Evolutionary conservation across 2,888 invertebrate genomes (phyloP).

Genomic region (Hyposoter didymator): DNA sequence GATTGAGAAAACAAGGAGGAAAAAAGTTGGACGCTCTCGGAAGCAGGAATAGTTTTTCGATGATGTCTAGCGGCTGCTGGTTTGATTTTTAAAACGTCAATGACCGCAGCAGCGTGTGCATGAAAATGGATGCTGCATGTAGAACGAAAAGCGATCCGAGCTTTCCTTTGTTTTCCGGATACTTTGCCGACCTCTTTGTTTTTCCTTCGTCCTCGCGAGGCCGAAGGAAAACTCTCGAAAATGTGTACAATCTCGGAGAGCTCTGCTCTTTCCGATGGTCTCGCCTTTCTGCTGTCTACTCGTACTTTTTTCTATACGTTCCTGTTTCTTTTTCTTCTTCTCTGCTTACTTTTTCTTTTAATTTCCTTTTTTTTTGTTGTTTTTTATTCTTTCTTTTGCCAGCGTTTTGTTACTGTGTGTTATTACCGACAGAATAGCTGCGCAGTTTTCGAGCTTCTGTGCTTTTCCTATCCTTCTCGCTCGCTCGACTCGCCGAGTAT

Average conservation of each 20-base stretch:
- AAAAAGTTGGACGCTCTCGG: not conserved
- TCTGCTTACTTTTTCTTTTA: constrained; percentile 34
- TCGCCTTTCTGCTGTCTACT: constrained; percentile 47
- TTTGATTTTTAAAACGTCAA: constrained; percentile 55
- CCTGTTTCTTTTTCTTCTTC: constrained; percentile 30
- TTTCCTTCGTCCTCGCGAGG: constrained; percentile 28
- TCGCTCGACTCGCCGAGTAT: constrained; percentile 43
- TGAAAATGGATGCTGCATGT: not conserved
- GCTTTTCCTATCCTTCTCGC: constrained; percentile 44
- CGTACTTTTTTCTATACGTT: constrained; percentile 53
- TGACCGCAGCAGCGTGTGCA: constrained; percentile 44
- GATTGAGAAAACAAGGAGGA: not conserved
- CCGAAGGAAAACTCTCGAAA: constrained; percentile 29
- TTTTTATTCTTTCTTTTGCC: constrained; percentile 11
- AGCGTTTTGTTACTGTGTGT: constrained; percentile 40
- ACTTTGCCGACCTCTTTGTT: constrained; percentile 23
- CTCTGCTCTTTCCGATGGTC: constrained; percentile 48
- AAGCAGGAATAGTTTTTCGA: constrained; percentile 5
- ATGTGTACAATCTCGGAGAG: constrained; percentile 52
- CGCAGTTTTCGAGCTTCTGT: constrained; percentile 52
- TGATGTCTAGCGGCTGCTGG: constrained; percentile 40
- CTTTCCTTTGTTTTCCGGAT: constrained; percentile 10
- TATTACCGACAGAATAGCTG: constrained; percentile 43
- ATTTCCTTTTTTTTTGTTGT: constrained; percentile 12
- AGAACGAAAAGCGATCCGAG: constrained; percentile 23